Evolutionary conservation across 2,888 invertebrate species (phyloP).

Genomic region (Xanthorhoe spadicearia): DNA sequence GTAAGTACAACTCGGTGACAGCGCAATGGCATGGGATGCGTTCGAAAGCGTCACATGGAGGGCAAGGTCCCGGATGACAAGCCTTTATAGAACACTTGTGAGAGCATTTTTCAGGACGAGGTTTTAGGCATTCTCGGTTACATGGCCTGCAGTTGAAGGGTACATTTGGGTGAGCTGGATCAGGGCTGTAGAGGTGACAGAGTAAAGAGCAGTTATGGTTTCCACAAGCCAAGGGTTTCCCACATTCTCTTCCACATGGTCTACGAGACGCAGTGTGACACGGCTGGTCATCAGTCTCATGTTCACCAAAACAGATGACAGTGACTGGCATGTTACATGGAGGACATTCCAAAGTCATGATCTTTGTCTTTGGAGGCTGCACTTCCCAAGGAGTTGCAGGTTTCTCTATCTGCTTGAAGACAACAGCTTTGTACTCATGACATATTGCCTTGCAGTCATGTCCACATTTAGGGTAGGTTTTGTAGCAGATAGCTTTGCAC

Average conservation of each 20-base stretch:
- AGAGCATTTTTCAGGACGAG: slow-evolving; percentile 89
- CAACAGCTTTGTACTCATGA: slow-evolving; percentile 89
- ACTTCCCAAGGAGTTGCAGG: slow-evolving; percentile 88
- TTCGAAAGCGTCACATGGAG: slow-evolving; percentile 89
- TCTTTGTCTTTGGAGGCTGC: slow-evolving; percentile 77
- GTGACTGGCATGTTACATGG: slow-evolving; percentile 88
- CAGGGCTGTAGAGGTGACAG: slow-evolving; percentile 86
- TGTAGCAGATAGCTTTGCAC: slow-evolving; percentile 90
- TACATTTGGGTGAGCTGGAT: slow-evolving; percentile 74
- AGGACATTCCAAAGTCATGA: slow-evolving; percentile 87
- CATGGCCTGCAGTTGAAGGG: slow-evolving; percentile 74
- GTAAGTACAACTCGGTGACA: slow-evolving; percentile 89
- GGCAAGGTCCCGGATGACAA: slow-evolving; percentile 91
- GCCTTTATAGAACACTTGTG: slow-evolving; percentile 88
- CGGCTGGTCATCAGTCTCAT: slow-evolving; percentile 88
- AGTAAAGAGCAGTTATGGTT: slow-evolving; percentile 90
- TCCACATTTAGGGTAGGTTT: slow-evolving; percentile 82
- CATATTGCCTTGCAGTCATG: slow-evolving; percentile 90
- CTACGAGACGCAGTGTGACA: slow-evolving; percentile 88
- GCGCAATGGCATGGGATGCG: slow-evolving; percentile 93
- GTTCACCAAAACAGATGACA: slow-evolving; percentile 89
- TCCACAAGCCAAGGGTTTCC: slow-evolving; percentile 88
- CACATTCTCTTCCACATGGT: slow-evolving; percentile 93
- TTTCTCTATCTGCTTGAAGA: slow-evolving; percentile 84
- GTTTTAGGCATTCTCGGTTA: slow-evolving; percentile 83